Evolutionary conservation across 2,888 invertebrate genomes (phyloP), one percentile per base, ranked within the genome.

Genomic region (Eupithecia insigniata): DNA sequence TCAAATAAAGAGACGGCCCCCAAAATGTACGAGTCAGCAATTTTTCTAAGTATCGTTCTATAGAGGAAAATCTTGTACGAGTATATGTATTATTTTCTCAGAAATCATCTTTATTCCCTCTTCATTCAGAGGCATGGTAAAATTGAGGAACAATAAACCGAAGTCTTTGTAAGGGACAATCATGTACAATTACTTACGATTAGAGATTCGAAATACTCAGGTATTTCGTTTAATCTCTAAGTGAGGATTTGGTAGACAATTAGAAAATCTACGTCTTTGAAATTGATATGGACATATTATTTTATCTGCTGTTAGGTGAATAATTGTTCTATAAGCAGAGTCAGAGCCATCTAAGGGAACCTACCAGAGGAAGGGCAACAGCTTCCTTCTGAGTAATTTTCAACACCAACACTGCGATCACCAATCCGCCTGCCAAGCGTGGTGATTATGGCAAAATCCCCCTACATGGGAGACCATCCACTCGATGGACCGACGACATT

Each of bases 1-100:
- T 90, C 88, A 89, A 90, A 90, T 91, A 90, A 91, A 90, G 87
- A 87, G 84, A 81, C 83, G 80, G 81, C 81, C 80, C 83, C 83
- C 83, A 85, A 88, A 86, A 87, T 88, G 87, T 88, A 86, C 83
- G 86, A 84, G 84, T 83, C 82, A 88, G 84, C 82, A 88, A 90
- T 90, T 86, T 87, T 84, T 84, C 85, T 87, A 74, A 79, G 72
- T 75, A 77, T 74, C 75, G 84, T 85, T 85, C 85, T 85, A 84
- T 81, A 81, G 79, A 80, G 83, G 84, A 86, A 87, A 90, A 88
- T 86, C 84, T 86, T 82, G 84, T 85, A 87, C n/a, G n/a, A n/a
- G n/a, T n/a, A n/a, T n/a, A n/a, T 10, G 36, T 36, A 36, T 88
- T 87, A 88, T 89, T 89, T 87, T 85, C 76, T 81, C 83, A 83